These are phyloP conservation scores for Sander vitreus DNA, from an alignment of 2,113 vertebrate species.

Conservation along the genomic window DNA sequence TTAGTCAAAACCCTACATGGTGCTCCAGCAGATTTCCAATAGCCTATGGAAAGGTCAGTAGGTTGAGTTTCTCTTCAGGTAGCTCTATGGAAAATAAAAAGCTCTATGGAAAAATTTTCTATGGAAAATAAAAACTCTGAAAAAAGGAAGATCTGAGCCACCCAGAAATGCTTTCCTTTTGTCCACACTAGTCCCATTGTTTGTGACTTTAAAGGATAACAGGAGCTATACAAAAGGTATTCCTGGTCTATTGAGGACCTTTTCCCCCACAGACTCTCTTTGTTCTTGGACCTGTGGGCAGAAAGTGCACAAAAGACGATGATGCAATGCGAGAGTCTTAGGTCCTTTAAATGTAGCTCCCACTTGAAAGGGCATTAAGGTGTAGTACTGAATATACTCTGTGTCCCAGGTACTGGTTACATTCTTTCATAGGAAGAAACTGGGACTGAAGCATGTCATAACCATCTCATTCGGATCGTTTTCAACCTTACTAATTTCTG, in stretches of 20 bases:
- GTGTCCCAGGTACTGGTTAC: slow-evolving; percentile 31
- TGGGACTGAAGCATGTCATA: not conserved
- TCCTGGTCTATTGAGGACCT: slow-evolving; percentile 63
- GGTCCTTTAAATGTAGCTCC: slow-evolving; percentile 54
- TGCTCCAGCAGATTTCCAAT: slow-evolving; percentile 38
- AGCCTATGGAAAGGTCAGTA: slow-evolving; percentile 11
- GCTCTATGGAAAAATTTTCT: too few relatives aligned
- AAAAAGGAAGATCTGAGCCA: slow-evolving; percentile 59
- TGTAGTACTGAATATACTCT: slow-evolving; percentile 46
- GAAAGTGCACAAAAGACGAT: slow-evolving; percentile 64
- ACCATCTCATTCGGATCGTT: not conserved
- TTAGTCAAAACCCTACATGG: slow-evolving; percentile 12
- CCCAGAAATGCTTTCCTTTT: slow-evolving; percentile 59
- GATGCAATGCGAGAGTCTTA: slow-evolving; percentile 68
- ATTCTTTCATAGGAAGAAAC: slow-evolving; percentile 19
- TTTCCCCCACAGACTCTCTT: slow-evolving; percentile 67
- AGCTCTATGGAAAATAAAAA: slow-evolving; percentile 25
- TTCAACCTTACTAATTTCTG: not conserved
- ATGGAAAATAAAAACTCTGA: slow-evolving; percentile 35
- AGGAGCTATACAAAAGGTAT: slow-evolving; percentile 63
- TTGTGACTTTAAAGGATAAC: slow-evolving; percentile 73
- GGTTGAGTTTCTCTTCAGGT: slow-evolving; percentile 47
- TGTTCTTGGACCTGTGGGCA: slow-evolving; percentile 67
- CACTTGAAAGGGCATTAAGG: slow-evolving; percentile 64
- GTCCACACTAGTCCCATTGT: slow-evolving; percentile 73